phyloP scores from a whole-genome alignment of 2,888 invertebrate genomes.

The Acronicta leporina region DNA sequence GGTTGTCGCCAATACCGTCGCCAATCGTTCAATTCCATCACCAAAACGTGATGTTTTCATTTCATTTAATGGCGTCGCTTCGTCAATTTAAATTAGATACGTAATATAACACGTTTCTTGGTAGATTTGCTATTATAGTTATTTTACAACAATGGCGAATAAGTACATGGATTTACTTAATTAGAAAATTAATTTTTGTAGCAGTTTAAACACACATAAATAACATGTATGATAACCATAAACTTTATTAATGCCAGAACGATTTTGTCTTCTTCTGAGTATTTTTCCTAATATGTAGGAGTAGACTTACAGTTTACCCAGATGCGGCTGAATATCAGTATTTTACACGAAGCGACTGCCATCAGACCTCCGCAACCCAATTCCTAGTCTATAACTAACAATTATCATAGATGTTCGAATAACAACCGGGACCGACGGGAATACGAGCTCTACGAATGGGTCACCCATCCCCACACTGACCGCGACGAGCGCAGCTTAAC shows the following conservation, averaged over 20 bases:
- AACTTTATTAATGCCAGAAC: background rate
- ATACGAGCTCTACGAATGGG: too few species aligned
- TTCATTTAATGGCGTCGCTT: constrained; percentile 30
- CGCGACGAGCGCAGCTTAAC: too few species aligned
- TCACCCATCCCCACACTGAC: too few species aligned
- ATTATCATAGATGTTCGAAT: too few species aligned
- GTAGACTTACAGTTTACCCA: too few species aligned
- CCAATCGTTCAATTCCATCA: constrained; percentile 41
- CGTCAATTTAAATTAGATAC: constrained; percentile 35
- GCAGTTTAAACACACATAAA: background rate
- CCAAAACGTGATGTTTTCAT: constrained; percentile 47
- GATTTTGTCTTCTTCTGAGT: background rate
- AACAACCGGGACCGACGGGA: too few species aligned
- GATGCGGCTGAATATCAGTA: too few species aligned
- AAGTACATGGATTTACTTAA: constrained; percentile 17
- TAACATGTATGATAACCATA: too few species aligned
- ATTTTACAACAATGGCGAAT: constrained; percentile 6
- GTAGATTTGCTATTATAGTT: constrained; percentile 14
- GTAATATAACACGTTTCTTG: constrained; percentile 39
- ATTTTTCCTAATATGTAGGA: background rate
- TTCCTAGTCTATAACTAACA: too few species aligned
- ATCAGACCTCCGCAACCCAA: too few species aligned
- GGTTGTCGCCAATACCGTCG: constrained; percentile 11
- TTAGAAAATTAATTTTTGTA: background rate
- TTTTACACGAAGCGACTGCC: too few species aligned